Evolutionary conservation across 2,888 invertebrate genomes (phyloP), one percentile per base, ranked within the genome.

Genomic region (Caenorhabditis sp.): DNA sequence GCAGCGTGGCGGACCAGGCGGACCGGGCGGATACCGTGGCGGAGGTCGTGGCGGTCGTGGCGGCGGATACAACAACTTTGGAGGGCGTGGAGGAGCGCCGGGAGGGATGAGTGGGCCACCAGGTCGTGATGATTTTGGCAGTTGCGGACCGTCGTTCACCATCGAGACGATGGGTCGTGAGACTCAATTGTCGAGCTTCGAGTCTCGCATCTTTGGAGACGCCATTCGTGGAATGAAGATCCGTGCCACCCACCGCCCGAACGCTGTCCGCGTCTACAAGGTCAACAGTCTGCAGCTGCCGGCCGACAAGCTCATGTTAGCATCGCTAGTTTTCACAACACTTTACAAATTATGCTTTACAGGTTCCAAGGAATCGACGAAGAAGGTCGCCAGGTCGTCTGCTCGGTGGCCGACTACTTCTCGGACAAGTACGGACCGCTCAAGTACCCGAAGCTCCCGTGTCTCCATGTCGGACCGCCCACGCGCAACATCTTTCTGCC

Each of bases 381-480:
- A 32, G 78, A 79, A 17, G 85, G 82, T 4, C 43, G 62, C 9
- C 80, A 82, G 61, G 72, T 76, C 30, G 77, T 72, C 41, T 79
- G 81, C 62, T 83, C 83, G 9, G 87, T 87, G 22, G 87, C 87
- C 35, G 78, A 86, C 53, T 87, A 87, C 77, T 87, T 87, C 62
- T 78, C 78, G 30, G 79, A 83, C 50, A 81, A 79, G 62, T 87
- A 87, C 62, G 76, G 77, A 45, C 73, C 73, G 46, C 83, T 87
- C 39, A 65, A 68, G 56, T 86, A 72, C 61, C 86, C 86, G n/a
- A 79, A 79, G 56, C 79, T 87, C 48, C 87, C 87, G 17, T 86
- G 86, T 45, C 85, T 87, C 41, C 87, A 87, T 77, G 87, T 87
- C 35, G 87, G 87, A 4, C 85, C 86, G n/a, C 83, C 81, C 22